A percentile compares a stretch with the other conserved stretches of the same genome.
phyloP scores from a whole-genome alignment of 2,797 vertebrate species.

The Acridotheres tristis region DNA sequence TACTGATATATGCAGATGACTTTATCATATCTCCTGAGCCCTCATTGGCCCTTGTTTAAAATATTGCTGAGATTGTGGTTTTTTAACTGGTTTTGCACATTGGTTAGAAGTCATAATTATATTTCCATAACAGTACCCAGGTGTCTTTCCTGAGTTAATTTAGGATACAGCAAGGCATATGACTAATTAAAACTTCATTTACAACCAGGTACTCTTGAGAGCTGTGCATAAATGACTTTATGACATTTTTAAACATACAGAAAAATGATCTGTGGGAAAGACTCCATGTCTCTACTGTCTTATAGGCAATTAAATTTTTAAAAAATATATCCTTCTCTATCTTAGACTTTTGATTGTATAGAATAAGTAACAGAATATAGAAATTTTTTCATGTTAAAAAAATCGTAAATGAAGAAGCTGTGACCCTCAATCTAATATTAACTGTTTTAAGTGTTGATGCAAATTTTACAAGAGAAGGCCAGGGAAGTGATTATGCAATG shows the following conservation, averaged over 20 bases:
- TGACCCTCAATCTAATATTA: background rate
- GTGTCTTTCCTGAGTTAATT: constrained; percentile 40
- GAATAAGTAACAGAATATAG: background rate
- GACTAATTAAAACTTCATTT: constrained; percentile 65
- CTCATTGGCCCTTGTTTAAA: background rate
- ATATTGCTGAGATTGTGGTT: background rate
- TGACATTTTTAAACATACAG: constrained; percentile 38
- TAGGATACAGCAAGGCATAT: background rate
- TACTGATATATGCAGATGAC: background rate
- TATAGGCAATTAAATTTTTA: background rate
- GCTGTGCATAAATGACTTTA: constrained; percentile 22
- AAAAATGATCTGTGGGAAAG: background rate
- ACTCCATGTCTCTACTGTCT: background rate
- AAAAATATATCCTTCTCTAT: background rate
- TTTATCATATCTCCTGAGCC: background rate
- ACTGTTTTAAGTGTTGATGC: background rate
- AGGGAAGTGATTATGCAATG: background rate
- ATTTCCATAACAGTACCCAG: constrained; percentile 21
- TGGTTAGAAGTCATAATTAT: background rate
- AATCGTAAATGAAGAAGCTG: background rate
- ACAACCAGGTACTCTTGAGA: constrained; percentile 34
- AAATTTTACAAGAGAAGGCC: background rate
- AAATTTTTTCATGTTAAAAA: background rate
- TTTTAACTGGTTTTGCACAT: background rate
- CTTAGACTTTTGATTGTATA: background rate